phyloP scores from a whole-genome alignment of 2,888 invertebrate genomes.

The Cantharis rustica region DNA sequence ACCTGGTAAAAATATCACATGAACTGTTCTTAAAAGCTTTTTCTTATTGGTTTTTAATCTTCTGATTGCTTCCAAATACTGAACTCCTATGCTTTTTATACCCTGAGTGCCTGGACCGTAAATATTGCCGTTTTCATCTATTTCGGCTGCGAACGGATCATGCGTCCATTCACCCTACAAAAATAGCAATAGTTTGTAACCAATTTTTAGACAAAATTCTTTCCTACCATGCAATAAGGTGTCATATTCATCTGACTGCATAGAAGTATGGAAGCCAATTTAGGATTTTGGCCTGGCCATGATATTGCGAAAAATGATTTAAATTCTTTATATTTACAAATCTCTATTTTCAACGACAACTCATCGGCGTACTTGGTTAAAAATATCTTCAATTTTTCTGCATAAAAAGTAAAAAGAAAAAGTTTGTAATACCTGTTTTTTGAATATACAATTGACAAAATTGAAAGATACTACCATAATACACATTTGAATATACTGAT shows the following conservation, averaged over 20 bases:
- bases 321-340: too few species aligned
- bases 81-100: constrained; percentile 84
- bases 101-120: constrained; percentile 79
- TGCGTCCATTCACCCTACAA: constrained; percentile 87
- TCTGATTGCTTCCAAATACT: constrained; percentile 77
- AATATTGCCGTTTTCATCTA: constrained; percentile 84
- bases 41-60: constrained; percentile 63
- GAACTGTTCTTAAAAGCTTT: constrained; percentile 67
- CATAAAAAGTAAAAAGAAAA: too few species aligned
- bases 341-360: too few species aligned
- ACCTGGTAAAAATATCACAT: constrained; percentile 75
- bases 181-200: constrained; percentile 15
- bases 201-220: neutral
- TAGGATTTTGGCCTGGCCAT: constrained; percentile 73
- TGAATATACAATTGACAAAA: neutral
- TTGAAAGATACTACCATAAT: neutral
- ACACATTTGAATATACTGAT: neutral
- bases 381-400: too few species aligned
- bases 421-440: too few species aligned
- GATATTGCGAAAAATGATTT: constrained; percentile 79
- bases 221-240: constrained; percentile 70
- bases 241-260: constrained; percentile 96
- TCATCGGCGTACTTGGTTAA: too few species aligned
- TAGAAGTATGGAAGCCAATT: constrained; percentile 71
- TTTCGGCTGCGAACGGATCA: constrained; percentile 85